Base-by-base conservation (phyloP, 2,888 invertebrate species). In the Odontomyia ornata region DNA sequence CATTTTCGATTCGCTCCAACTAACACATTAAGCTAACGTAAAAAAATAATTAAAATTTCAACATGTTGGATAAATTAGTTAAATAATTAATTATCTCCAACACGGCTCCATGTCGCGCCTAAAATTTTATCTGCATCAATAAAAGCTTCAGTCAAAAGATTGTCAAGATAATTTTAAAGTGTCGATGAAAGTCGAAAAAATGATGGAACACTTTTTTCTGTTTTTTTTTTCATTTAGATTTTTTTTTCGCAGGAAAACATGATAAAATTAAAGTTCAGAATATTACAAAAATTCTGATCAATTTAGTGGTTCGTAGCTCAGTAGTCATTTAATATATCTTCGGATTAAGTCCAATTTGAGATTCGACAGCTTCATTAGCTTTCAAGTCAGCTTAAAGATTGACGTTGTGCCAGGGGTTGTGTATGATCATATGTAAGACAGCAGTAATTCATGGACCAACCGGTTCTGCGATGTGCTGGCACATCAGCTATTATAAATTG, bases 61-160 rank as follows among this genome's bases (percentile, higher is more conserved):
- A 71, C 69, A 71, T 71, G 47, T 71, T 15, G 5, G 69, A 25
- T 27, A 71, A 71, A 71, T 71, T 71, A 71, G 47, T 71, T 71
- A 52, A 71, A 47, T n/a, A 71, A 71, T 71, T 71, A 52, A 71
- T 71, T 71, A 71, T 23, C 47, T 25, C 36, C 21, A 71, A 71
- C 52, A 47, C 18, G 52, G 27, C 27, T 25, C 18, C 47, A 64
- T 28, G 23, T 27, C 47, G 46, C 36, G 43, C 18, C 15, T 67
- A 18, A 36, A 67, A 21, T 36, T 67, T 67, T 36, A 67, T 67
- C 67, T 36, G 36, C 18, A 36, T 30, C 36, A 15, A 64, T 64
- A 27, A 64, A 64, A 64, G 15, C 21, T 28, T 23, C 23, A 2
- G 23, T 60, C 23, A 7, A 7, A 60, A 60, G 25, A 25, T 5